Evolutionary conservation across 2,797 vertebrate species (phyloP), one percentile per base, ranked within the genome.

Genomic region (Distichodus sexfasciatus): DNA sequence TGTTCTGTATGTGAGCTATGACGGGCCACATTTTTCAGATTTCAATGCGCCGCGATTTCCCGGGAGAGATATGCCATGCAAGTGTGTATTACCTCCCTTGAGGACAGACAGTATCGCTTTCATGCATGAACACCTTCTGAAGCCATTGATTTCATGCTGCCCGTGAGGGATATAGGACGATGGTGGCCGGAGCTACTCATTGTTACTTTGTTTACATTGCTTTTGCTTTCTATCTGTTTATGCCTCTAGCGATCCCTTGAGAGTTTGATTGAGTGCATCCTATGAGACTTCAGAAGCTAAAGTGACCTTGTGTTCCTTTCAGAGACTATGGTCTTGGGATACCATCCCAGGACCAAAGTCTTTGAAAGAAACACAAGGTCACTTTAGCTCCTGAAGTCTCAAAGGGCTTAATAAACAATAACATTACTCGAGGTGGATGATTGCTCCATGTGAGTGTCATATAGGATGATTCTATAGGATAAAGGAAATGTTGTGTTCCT

Each of bases 191-290:
- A 47, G 23, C 23, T 57, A 33, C 15, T 41, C 47, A 19, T 38
- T 53, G 21, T 63, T 74, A 58, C 40, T 64, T 17, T 69, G 26
- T 35, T 31, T 72, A 48, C 28, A 53, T 60, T 48, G 41, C 14
- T 50, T 65, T 29, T 41, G 33, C 63, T 64, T 71, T 48, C 55
- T 65, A 47, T 24, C 26, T 48, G 60, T 60, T 60, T 41, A 60
- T 60, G 57, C 57, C 57, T 60, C 24, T 28, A 60, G 57, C 36
- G 28, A 9, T 60, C 38, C 57, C 57, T 28, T 6, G 57, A 60
- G 57, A 8, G 9, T 28, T 28, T 28, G 57, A 60, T 24, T 6
- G 21, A 26, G 38, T 60, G 38, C 29, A 60, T 24, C 57, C 43
- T 43, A 48, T 55, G 23, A 36, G 17, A 53, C 43, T 17, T 28